These are phyloP conservation scores for Lithophane ornitopus DNA, from an alignment of 2,888 invertebrate species.

Conservation along the genomic window DNA sequence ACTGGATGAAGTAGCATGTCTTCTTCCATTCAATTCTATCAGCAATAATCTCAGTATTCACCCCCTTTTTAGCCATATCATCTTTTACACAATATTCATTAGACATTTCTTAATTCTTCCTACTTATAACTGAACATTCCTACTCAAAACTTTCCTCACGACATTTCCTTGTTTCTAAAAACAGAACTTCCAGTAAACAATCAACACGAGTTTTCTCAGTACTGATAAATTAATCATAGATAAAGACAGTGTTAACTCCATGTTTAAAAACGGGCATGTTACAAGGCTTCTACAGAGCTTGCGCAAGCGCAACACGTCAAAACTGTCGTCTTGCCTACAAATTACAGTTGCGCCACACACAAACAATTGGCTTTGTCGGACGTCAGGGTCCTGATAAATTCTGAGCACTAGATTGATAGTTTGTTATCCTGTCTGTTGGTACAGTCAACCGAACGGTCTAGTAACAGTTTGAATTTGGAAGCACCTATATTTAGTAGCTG, in stretches of 20 bases:
- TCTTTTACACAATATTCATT: too few species aligned
- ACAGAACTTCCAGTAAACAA: neutral
- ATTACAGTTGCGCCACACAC: slow-evolving; percentile 50
- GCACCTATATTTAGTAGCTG: neutral
- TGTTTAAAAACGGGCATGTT: slow-evolving; percentile 31
- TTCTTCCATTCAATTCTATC: too few species aligned
- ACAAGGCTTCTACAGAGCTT: slow-evolving; percentile 43
- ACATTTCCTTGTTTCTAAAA: slow-evolving; percentile 14
- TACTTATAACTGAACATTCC: neutral
- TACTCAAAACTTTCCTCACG: neutral
- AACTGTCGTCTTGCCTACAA: slow-evolving; percentile 58
- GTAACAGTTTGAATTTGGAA: neutral
- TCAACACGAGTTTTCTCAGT: slow-evolving; percentile 21
- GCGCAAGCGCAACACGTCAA: slow-evolving; percentile 52
- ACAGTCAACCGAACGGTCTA: neutral
- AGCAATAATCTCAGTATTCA: neutral
- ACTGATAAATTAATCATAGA: slow-evolving; percentile 37
- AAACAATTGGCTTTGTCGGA: slow-evolving; percentile 16
- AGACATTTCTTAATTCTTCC: too few species aligned
- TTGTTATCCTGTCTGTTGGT: slow-evolving; percentile 31
- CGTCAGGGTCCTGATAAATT: slow-evolving; percentile 23
- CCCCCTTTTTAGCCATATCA: too few species aligned
- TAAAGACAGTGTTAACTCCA: slow-evolving; percentile 1
- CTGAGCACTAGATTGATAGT: slow-evolving; percentile 32
- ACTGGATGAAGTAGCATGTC: too few species aligned